These are phyloP conservation scores for Periplaneta americana DNA, from an alignment of 1,140 invertebrate species.

Conservation along the genomic window DNA sequence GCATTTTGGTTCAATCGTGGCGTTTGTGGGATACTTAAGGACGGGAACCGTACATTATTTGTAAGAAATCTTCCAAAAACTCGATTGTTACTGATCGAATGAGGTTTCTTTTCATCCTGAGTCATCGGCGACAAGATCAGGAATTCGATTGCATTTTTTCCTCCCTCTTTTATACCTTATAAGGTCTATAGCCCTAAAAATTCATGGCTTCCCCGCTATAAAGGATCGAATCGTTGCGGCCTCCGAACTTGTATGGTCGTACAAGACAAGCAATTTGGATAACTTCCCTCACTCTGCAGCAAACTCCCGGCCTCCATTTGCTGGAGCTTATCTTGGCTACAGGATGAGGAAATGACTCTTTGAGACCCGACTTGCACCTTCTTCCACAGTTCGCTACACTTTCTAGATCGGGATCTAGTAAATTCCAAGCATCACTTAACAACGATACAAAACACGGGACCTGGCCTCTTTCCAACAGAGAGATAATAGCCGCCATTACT, in stretches of 20 bases:
- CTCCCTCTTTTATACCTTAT: neutral
- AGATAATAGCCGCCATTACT: neutral
- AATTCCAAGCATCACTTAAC: neutral
- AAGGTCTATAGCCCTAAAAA: neutral
- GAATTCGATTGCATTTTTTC: neutral
- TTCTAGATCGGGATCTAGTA: neutral
- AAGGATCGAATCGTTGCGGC: neutral
- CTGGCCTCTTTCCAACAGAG: neutral
- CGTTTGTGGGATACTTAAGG: neutral
- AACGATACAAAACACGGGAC: neutral
- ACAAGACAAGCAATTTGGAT: neutral
- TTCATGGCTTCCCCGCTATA: neutral
- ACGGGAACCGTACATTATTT: neutral
- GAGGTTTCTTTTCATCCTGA: neutral
- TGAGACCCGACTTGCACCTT: neutral
- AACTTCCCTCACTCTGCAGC: neutral
- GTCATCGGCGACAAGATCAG: neutral
- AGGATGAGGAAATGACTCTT: neutral
- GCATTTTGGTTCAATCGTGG: neutral
- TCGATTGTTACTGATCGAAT: neutral
- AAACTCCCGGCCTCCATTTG: neutral
- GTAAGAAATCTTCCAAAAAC: neutral
- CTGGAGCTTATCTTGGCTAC: neutral
- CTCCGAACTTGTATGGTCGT: neutral
- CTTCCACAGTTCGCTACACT: neutral